Conservation (phyloP, 2,888 invertebrate species). For the Polia nebulosa region DNA sequence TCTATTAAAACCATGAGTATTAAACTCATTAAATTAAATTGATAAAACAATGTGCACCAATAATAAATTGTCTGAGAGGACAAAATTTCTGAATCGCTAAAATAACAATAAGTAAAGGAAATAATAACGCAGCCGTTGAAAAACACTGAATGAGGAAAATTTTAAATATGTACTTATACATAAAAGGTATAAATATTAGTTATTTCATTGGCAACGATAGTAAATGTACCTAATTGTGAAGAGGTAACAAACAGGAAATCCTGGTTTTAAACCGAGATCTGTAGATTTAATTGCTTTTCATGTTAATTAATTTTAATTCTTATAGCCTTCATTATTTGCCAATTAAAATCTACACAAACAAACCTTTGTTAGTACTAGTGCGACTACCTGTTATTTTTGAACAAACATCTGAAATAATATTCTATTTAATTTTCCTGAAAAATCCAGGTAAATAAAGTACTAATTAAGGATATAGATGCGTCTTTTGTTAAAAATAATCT, state of each 20-base stretch:
- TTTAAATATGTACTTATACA: conserved; percentile 31
- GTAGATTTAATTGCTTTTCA: conserved; percentile 64
- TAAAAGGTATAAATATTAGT: conserved; percentile 56
- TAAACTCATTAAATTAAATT: conserved; percentile 64
- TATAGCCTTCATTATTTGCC: conserved; percentile 42
- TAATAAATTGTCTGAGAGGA: conserved; percentile 48
- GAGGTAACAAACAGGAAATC: conserved; percentile 68
- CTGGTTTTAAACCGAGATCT: conserved; percentile 53
- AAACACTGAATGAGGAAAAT: conserved; percentile 63
- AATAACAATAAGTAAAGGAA: conserved; percentile 59
- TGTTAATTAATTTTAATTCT: conserved; percentile 63
- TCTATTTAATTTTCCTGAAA: background rate
- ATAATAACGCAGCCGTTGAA: conserved; percentile 53
- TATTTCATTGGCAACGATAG: conserved; percentile 60
- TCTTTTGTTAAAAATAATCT: no score
- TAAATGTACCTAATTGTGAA: conserved; percentile 59
- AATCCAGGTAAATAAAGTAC: background rate
- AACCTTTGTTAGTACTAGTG: background rate
- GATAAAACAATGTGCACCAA: conserved; percentile 57
- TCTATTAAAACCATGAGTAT: conserved; percentile 34
- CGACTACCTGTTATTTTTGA: background rate
- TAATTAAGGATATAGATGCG: background rate
- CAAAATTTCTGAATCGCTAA: conserved; percentile 50
- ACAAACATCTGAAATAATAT: background rate
- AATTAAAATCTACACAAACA: conserved; percentile 52